A percentile compares a stretch with the other conserved stretches of the same genome.
phyloP scores from a whole-genome alignment of 2,113 vertebrate genomes.

The Macrotis lagotis region DNA sequence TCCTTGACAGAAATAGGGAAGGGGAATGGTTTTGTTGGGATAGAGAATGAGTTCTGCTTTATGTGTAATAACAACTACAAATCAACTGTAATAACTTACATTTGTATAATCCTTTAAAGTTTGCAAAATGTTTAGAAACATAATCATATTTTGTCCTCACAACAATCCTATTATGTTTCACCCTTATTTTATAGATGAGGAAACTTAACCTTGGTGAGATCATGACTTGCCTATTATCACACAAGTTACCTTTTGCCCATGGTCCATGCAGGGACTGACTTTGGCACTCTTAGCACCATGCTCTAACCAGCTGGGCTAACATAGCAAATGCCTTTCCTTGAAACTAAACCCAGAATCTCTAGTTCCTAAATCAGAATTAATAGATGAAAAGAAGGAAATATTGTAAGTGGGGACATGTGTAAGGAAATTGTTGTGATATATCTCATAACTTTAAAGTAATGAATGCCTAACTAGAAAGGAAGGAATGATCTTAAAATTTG shows the following conservation, averaged over 20 bases:
- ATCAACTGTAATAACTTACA: background rate
- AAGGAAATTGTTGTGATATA: background rate
- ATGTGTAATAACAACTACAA: background rate
- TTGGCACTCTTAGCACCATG: too few species aligned
- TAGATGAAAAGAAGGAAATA: background rate
- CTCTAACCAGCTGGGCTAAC: too few species aligned
- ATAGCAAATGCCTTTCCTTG: background rate
- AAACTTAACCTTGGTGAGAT: background rate
- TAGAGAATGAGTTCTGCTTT: background rate
- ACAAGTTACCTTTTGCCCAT: too few species aligned
- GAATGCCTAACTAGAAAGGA: background rate
- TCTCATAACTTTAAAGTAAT: background rate
- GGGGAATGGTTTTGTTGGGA: background rate
- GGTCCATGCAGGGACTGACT: too few species aligned
- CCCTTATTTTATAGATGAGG: background rate
- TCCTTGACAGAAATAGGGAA: background rate
- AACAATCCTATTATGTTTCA: background rate
- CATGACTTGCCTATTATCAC: background rate
- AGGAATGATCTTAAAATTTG: background rate
- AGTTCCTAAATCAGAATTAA: background rate
- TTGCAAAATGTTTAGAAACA: background rate
- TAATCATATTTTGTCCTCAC: background rate
- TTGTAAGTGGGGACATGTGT: background rate
- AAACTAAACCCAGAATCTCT: background rate
- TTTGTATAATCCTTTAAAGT: background rate